phyloP scores from a whole-genome alignment of 2,797 vertebrate species.

The Silurus aristotelis region DNA sequence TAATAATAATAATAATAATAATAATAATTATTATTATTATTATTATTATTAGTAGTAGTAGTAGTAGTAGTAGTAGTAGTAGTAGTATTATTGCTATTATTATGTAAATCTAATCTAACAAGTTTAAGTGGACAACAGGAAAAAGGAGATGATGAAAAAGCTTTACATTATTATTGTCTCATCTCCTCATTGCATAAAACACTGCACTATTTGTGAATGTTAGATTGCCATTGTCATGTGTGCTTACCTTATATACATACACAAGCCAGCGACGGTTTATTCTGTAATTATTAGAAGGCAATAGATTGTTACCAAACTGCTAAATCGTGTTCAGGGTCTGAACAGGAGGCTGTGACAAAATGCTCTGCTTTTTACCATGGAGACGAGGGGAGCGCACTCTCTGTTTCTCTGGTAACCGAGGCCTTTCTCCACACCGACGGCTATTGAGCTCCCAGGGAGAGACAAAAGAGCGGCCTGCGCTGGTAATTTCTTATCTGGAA shows the following conservation, averaged over 20 bases:
- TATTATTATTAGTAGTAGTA: neutral
- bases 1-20: no score
- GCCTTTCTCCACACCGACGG: constrained; percentile 85
- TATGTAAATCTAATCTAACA: neutral
- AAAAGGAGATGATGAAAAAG: neutral
- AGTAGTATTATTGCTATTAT: neutral
- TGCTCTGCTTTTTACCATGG: constrained; percentile 92
- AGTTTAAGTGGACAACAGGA: neutral
- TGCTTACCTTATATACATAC: neutral
- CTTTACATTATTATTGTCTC: neutral
- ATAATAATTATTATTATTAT: neutral
- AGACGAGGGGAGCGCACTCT: constrained; percentile 85
- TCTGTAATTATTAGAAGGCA: constrained; percentile 69
- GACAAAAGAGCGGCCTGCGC: constrained; percentile 84
- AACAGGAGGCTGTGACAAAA: constrained; percentile 85
- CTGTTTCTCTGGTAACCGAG: constrained; percentile 90
- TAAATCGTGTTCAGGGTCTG: constrained; percentile 84
- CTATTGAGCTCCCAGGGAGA: constrained; percentile 85
- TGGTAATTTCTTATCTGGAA: constrained; percentile 76
- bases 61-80: neutral
- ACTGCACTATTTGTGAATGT: constrained; percentile 6
- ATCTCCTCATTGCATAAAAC: neutral
- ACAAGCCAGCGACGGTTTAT: constrained; percentile 43
- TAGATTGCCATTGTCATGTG: neutral
- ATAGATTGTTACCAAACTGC: constrained; percentile 88